Evolutionary conservation across 2,888 invertebrate genomes (phyloP).

Genomic region (Drosophila meridiana): DNA sequence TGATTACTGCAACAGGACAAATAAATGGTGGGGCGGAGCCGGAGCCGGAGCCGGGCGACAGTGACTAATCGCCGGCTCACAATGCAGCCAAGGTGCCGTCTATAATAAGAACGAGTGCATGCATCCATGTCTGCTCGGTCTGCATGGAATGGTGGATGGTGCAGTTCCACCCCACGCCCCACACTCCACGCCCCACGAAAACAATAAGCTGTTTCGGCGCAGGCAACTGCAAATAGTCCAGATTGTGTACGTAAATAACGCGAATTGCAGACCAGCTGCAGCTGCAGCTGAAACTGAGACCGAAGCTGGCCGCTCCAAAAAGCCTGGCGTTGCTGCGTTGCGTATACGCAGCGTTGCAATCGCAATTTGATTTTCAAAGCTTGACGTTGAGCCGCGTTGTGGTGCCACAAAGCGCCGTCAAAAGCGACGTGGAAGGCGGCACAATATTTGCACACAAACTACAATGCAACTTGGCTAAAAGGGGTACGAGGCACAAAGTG

Average conservation of each 20-base stretch:
- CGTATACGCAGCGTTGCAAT: conserved; percentile 76
- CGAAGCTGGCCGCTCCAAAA: conserved; percentile 20
- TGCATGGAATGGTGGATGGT: background rate
- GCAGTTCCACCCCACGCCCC: conserved; percentile 16
- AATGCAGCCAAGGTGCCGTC: conserved; percentile 45
- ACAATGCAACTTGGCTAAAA: conserved; percentile 59
- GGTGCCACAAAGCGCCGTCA: conserved; percentile 21
- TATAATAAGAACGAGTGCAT: conserved; percentile 60
- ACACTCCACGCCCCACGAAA: conserved; percentile 33
- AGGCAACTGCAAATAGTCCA: conserved; percentile 57
- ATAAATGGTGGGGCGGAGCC: conserved; percentile 38
- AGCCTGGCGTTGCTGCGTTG: conserved; percentile 53
- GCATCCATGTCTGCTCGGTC: conserved; percentile 12
- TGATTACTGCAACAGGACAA: conserved; percentile 74
- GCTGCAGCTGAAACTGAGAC: conserved; percentile 2
- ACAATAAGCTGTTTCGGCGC: conserved; percentile 55
- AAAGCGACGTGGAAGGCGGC: conserved; percentile 50
- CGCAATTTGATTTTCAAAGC: conserved; percentile 70
- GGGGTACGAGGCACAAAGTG: conserved; percentile 16
- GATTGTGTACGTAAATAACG: conserved; percentile 72
- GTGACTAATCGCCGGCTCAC: conserved; percentile 61
- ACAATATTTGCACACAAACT: conserved; percentile 71
- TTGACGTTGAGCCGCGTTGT: conserved; percentile 40
- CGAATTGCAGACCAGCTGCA: conserved; percentile 52
- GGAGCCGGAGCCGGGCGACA: conserved; percentile 28